Evolutionary conservation across 2,888 invertebrate genomes (phyloP).

Genomic region (Scelioninae gen. 2): DNA sequence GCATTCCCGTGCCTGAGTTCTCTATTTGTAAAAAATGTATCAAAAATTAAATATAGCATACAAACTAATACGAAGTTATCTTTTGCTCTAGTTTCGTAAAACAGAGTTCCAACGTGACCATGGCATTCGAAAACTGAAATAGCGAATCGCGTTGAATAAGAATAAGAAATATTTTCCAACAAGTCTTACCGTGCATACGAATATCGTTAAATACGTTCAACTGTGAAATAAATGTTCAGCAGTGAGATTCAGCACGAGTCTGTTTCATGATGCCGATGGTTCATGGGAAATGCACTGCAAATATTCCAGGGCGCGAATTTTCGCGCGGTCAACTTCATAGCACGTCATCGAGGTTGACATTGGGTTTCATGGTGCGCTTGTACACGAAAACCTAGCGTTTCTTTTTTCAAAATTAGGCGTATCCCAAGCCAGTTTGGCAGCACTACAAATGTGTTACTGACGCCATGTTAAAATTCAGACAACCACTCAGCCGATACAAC

Average conservation of each 20-base stretch:
- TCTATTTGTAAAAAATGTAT: constrained; percentile 3
- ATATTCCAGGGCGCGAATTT: constrained; percentile 1
- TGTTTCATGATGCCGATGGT: constrained; percentile 37
- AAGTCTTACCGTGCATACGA: constrained; percentile 18
- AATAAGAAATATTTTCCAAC: neutral
- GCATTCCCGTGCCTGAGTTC: neutral
- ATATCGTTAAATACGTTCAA: constrained; percentile 1
- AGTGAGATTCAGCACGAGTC: constrained; percentile 9
- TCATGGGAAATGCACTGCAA: constrained; percentile 1
- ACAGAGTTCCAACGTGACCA: no score
- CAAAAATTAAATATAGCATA: constrained; percentile 22
- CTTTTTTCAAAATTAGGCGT: constrained; percentile 65
- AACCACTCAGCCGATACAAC: neutral
- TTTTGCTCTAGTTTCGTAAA: constrained; percentile 37
- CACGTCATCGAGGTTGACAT: constrained; percentile 5
- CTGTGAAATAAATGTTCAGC: constrained; percentile 17
- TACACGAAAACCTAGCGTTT: constrained; percentile 32
- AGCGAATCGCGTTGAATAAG: neutral
- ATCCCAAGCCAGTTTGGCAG: constrained; percentile 70
- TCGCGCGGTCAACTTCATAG: constrained; percentile 1
- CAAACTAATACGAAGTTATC: constrained; percentile 36
- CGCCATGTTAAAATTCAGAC: constrained; percentile 66
- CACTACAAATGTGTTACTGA: constrained; percentile 64
- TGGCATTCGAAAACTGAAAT: neutral
- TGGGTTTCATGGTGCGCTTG: neutral